Percentiles rank a stretch among this genome's conserved stretches.
Conservation (phyloP, 37 sponge, comb jelly and placozoan species). For the Chondrosia reniformis region DNA sequence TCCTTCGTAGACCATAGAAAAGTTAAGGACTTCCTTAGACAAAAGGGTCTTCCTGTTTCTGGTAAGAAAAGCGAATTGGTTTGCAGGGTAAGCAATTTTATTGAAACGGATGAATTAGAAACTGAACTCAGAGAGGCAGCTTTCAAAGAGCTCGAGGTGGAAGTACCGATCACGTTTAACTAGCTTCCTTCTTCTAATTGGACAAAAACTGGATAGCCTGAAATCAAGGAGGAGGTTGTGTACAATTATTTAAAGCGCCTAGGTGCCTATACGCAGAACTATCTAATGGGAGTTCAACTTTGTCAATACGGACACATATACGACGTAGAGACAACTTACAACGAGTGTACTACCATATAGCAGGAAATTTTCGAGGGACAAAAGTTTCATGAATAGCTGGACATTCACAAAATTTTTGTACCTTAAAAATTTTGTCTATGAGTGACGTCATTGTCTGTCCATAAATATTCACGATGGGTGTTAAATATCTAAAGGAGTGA, state of each 20-base stretch:
- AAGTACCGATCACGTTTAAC: background rate
- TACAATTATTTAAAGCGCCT: background rate
- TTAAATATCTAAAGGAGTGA: too few relatives aligned
- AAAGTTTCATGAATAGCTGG: background rate
- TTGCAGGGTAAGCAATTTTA: slow-evolving; percentile 5
- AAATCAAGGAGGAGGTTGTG: background rate
- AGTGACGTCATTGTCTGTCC: too few relatives aligned
- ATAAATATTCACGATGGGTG: too few relatives aligned
- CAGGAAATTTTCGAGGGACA: too few relatives aligned
- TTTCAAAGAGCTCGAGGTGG: slow-evolving; percentile 15
- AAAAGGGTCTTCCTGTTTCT: background rate
- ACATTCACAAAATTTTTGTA: too few relatives aligned
- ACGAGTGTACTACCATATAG: too few relatives aligned
- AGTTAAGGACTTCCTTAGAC: slow-evolving; percentile 5
- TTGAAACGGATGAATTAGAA: slow-evolving; percentile 26
- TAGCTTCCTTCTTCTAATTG: background rate
- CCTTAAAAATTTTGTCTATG: too few relatives aligned
- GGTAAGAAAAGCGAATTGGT: slow-evolving; percentile 19
- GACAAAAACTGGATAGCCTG: slow-evolving; percentile 5
- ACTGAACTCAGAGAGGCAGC: slow-evolving; percentile 13
- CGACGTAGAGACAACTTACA: too few relatives aligned
- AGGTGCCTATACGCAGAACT: background rate
- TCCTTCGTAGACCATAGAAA: too few relatives aligned
- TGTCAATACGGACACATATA: background rate
- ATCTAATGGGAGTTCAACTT: background rate